Conservation (phyloP, 2,797 vertebrate genomes). For the Tamandua tetradactyla region DNA sequence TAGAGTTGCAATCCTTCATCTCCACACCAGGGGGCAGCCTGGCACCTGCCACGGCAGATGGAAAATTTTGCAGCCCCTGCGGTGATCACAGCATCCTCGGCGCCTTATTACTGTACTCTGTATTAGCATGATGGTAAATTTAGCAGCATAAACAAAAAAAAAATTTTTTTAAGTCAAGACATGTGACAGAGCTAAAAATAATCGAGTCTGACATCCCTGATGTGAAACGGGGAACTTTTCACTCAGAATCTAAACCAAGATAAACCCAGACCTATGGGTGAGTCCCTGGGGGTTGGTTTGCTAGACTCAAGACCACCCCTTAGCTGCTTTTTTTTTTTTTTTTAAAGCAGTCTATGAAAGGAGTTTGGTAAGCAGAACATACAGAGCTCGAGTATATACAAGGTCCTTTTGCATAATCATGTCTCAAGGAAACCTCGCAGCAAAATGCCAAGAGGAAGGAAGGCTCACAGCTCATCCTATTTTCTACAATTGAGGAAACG, state of each 20-base stretch:
- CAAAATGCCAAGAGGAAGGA: accelerated
- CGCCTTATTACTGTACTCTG: constrained; percentile 48
- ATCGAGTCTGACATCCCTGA: constrained; percentile 64
- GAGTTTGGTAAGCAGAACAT: too few species aligned
- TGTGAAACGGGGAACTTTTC: constrained; percentile 59
- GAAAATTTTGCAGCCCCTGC: constrained; percentile 36
- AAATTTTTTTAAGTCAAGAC: constrained; percentile 42
- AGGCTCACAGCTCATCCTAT: neutral
- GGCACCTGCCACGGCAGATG: constrained; percentile 20
- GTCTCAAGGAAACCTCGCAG: neutral
- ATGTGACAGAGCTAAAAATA: constrained; percentile 26
- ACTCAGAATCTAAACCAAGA: constrained; percentile 44
- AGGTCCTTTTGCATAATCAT: too few species aligned
- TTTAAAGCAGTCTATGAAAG: accelerated
- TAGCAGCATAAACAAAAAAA: constrained; percentile 70
- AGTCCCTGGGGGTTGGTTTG: neutral
- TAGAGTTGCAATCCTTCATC: neutral
- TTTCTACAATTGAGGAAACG: neutral
- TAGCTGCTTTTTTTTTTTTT: neutral
- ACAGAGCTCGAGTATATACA: accelerated
- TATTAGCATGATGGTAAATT: constrained; percentile 66
- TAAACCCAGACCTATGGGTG: neutral
- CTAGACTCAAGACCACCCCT: neutral
- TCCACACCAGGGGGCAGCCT: constrained; percentile 70
- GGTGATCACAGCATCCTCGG: neutral